Conservation (phyloP, 2,888 invertebrate genomes). For the Cephalotes varians region DNA sequence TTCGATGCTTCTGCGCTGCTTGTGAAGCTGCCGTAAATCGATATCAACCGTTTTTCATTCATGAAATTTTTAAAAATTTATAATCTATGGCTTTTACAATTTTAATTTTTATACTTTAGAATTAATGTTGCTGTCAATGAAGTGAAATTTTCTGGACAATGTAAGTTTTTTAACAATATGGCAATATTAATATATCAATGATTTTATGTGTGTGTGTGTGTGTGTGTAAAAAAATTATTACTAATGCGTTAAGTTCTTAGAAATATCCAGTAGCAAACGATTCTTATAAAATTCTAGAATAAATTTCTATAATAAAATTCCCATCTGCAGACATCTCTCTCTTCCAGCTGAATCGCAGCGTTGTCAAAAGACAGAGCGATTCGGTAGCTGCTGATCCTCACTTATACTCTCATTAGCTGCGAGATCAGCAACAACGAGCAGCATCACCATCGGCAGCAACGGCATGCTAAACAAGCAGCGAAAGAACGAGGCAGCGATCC, state of each 20-base stretch:
- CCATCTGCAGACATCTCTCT: neutral
- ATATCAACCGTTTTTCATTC: neutral
- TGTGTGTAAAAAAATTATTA: no score
- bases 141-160: neutral
- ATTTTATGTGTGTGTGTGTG: no score
- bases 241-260: neutral
- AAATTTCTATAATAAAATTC: slow-evolving; percentile 16
- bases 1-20: neutral
- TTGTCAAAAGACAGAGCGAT: slow-evolving; percentile 32
- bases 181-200: neutral
- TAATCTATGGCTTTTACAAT: neutral
- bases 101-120: neutral
- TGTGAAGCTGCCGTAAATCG: neutral
- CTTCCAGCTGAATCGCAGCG: neutral
- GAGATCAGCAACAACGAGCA: slow-evolving; percentile 44
- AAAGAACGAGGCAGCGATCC: slow-evolving; percentile 66
- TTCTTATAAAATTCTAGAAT: neutral
- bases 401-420: slow-evolving; percentile 67
- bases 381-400: slow-evolving; percentile 35
- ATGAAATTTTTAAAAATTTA: neutral
- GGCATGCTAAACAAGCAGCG: slow-evolving; percentile 69
- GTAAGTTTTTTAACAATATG: neutral
- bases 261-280: neutral
- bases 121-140: neutral
- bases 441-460: slow-evolving; percentile 60